phyloP scores from a whole-genome alignment of 2,113 vertebrate genomes.

The Geothlypis trichas region DNA sequence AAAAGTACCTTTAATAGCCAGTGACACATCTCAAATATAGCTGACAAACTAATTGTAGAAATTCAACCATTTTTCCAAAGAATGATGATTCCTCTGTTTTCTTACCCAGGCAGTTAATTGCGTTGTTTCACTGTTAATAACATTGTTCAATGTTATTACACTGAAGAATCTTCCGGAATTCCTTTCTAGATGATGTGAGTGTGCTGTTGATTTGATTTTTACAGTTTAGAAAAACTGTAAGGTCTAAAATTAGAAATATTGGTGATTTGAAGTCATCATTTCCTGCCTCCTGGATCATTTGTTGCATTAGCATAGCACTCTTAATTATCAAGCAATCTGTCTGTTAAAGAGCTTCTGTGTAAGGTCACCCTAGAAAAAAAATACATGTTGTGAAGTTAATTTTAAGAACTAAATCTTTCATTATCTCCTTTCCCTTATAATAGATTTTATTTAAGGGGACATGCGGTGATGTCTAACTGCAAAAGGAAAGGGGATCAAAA shows the following conservation, averaged over 20 bases:
- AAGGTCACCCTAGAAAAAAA: not conserved
- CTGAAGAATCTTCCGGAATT: not conserved
- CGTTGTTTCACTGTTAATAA: not conserved
- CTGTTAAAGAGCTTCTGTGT: not conserved
- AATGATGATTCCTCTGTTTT: not conserved
- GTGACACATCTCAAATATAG: not conserved
- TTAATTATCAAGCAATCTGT: not conserved
- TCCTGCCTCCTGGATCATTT: not conserved
- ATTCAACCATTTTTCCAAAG: not conserved
- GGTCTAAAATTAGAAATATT: not conserved
- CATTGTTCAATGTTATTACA: not conserved
- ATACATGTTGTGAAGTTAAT: not conserved
- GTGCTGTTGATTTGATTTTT: not conserved
- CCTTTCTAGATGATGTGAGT: not conserved
- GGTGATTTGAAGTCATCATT: not conserved
- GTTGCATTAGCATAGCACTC: not conserved
- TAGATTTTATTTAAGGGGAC: not conserved
- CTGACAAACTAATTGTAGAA: not conserved
- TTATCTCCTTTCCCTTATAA: not conserved
- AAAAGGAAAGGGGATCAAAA: not conserved
- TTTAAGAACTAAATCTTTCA: not conserved
- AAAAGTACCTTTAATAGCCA: not conserved
- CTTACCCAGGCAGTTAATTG: not conserved
- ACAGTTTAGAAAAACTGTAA: not conserved
- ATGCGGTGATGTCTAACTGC: not conserved